Evolutionary conservation across 2,888 invertebrate genomes (phyloP), one percentile per base, ranked within the genome.

Genomic region (Drymonia ruficornis): DNA sequence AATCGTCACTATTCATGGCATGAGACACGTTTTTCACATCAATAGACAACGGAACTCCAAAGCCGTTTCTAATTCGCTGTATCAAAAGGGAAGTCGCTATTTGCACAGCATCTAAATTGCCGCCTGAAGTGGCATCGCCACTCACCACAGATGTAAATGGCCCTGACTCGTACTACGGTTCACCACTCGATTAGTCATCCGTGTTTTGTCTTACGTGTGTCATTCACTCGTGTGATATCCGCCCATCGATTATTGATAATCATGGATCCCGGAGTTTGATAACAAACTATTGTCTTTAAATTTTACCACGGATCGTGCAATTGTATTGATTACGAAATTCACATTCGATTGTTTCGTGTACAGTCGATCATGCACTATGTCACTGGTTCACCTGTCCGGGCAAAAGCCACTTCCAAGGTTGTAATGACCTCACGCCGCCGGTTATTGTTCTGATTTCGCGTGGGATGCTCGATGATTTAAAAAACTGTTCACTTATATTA

Each of bases 71-170:
- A 67, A 73, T 74, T 69, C 60, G 70, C 76, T 61, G 67, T 78
- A 74, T 74, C 59, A 69, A 79, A 83, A 81, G 82, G 86, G 87
- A 89, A 81, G 86, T 78, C 59, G 73, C 68, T 72, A 74, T 84
- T 87, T 84, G 80, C 75, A 68, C 70, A 70, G 66, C 60, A 67
- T 74, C 80, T 83, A 80, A 86, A 86, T 85, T 82, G 81, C 69
- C 69, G 63, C 67, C 76, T 76, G 63, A 65, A 70, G 67, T 70
- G 71, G 63, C 79, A 71, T 74, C 76, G 75, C 67, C 70, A 55
- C 70, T 74, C 76, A 74, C 66, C 70, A 55, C 70, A 66, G 71
- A 80, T 80, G 75, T 67, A 74, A 78, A 69, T 75, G 78, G 70
- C 78, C 80, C 73, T 74, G 80, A 72, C 68, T 74, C 67, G 64